phyloP scores from a whole-genome alignment of 2,797 vertebrate species.

The Ctenopoma multispine region DNA sequence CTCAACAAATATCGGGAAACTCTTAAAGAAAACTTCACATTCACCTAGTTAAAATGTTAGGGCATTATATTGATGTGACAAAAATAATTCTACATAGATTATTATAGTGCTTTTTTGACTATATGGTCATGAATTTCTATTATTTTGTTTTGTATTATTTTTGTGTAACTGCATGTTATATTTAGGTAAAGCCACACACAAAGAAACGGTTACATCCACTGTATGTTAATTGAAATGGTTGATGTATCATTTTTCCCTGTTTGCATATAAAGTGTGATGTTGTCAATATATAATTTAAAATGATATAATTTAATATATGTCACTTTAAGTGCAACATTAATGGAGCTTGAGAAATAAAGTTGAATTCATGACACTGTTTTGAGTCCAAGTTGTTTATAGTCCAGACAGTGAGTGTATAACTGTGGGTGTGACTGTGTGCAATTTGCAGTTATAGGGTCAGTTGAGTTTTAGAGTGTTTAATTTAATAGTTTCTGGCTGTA shows the following conservation, averaged over 20 bases:
- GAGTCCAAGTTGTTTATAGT: neutral
- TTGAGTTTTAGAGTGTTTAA: neutral
- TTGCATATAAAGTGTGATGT: constrained; percentile 55
- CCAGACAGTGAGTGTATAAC: no score
- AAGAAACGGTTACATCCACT: constrained; percentile 17
- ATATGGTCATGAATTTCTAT: neutral
- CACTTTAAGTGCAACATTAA: constrained; percentile 13
- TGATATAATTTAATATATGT: constrained; percentile 85
- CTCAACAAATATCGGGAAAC: neutral
- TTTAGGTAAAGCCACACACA: constrained; percentile 19
- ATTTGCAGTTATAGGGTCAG: neutral
- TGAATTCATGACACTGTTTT: constrained; percentile 18
- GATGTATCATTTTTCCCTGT: constrained; percentile 24
- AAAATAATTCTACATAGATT: neutral
- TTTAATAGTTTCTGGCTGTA: neutral
- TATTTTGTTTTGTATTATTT: constrained; percentile 39
- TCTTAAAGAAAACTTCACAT: constrained; percentile 6
- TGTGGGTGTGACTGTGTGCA: no score
- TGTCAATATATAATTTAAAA: constrained; percentile 78
- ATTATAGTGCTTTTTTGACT: neutral
- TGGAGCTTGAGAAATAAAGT: constrained; percentile 49
- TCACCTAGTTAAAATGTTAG: neutral
- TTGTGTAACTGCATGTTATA: constrained; percentile 37
- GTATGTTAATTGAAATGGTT: constrained; percentile 7
- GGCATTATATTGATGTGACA: constrained; percentile 1